phyloP scores from a whole-genome alignment of 2,797 vertebrate genomes.

The Micromesistius poutassou region DNA sequence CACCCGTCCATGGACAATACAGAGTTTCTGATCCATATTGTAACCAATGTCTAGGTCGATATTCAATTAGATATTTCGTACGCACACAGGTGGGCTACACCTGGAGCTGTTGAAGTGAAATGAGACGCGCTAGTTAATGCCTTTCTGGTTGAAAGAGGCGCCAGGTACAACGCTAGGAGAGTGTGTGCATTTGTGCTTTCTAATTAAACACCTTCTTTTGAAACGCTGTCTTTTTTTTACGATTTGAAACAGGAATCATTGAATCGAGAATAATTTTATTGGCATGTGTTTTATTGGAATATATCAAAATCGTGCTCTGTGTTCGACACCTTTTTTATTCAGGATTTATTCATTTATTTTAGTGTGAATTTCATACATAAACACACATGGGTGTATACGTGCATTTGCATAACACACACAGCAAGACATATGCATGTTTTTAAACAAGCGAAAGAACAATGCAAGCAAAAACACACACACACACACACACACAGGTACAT shows the following conservation, averaged over 20 bases:
- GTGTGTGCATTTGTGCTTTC: not conserved
- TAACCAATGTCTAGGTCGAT: not conserved
- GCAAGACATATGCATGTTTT: too few relatives aligned
- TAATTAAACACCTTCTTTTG: not conserved
- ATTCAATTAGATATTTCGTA: not conserved
- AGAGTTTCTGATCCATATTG: not conserved
- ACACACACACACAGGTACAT: too few relatives aligned
- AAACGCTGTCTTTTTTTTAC: too few relatives aligned
- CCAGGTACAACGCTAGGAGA: not conserved
- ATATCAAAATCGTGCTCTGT: too few relatives aligned
- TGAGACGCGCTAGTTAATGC: not conserved
- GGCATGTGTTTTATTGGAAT: too few relatives aligned
- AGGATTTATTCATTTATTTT: not conserved
- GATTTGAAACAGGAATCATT: too few relatives aligned
- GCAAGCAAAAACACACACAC: too few relatives aligned
- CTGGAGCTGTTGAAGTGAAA: not conserved
- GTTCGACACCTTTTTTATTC: too few relatives aligned
- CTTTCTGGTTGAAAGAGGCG: not conserved
- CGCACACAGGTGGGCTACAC: not conserved
- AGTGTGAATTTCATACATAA: too few relatives aligned
- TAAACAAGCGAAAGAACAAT: too few relatives aligned
- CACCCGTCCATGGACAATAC: not conserved
- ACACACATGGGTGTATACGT: not conserved
- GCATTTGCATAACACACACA: not conserved
- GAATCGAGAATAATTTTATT: too few relatives aligned